Evolutionary conservation across 2,113 vertebrate genomes (phyloP).

Genomic region (Rhynchopsitta pachyrhyncha): DNA sequence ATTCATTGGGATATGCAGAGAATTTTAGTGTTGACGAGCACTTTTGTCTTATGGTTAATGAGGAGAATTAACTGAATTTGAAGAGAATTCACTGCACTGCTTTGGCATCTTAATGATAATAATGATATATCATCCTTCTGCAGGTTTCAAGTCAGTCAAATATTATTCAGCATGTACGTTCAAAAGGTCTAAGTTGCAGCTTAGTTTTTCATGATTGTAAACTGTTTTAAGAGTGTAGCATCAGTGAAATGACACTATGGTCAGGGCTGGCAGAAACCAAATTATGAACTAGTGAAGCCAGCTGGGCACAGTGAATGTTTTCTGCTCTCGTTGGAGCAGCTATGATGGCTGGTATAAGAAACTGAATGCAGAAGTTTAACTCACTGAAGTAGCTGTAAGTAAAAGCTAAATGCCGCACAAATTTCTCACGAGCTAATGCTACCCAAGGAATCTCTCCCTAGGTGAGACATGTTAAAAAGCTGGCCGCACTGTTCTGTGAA

Average conservation of each 20-base stretch:
- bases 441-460: not conserved
- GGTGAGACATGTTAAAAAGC: accelerated
- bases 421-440: not conserved
- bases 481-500: not conserved
- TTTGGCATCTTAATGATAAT: not conserved
- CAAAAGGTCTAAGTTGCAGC: not conserved
- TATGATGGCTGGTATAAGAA: not conserved
- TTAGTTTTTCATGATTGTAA: not conserved
- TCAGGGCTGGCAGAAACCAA: not conserved
- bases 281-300: not conserved
- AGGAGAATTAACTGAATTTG: not conserved
- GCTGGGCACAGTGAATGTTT: not conserved
- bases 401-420: not conserved
- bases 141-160: not conserved
- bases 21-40: not conserved
- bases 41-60: not conserved
- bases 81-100: not conserved
- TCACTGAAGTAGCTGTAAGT: not conserved
- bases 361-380: not conserved
- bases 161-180: not conserved
- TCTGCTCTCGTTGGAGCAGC: not conserved
- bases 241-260: not conserved
- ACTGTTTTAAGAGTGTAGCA: not conserved
- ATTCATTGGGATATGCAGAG: not conserved
- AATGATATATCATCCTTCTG: not conserved